Evolutionary conservation across 30 jellyfish, hydroid and myxozoan genomes (phyloP), one percentile per base, ranked within the genome.

Genomic region (Aurelia sp.): DNA sequence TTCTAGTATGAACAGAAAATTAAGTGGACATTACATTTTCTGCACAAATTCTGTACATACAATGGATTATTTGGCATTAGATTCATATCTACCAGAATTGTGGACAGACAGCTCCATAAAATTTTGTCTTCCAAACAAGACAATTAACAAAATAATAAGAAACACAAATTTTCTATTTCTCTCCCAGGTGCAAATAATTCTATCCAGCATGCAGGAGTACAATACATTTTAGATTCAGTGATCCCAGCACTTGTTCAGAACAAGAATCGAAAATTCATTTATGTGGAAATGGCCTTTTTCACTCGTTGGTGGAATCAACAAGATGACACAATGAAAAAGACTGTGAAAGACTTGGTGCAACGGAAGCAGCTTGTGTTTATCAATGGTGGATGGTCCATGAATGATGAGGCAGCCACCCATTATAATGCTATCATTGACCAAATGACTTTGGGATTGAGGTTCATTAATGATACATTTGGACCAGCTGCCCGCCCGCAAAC

Each of bases 371-470:
- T 95, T 44, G 99, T 89, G 79, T 95, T 95, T 70, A 90, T 95
- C 15, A 95, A 90, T 81, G 99, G 99, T 12, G 99, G 99, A 7
- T 95, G 99, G 99, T 95, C 96, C 53, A 95, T 95, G 99, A 95
- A 95, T 69, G 99, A 95, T 57, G 99, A 95, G 68, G 99, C 97
- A 2, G 97, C 99, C 6, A 88, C 99, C 2, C 99, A 95, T 82
- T 95, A 95, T 81, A 95, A 85, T 67, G 99, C 97, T 12, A 95
- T 95, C 20, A 95, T 95, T 51, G 99, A 95, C 58, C 99, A 95
- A 86, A 95, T 95, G 99, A 89, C 99, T 27, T 87, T 89, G 40
- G 99, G 99, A 8, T 74, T 95, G 30, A 83, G 97, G 67, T 95
- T 95, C 69, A 95, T 95, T 21, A 94, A 95, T 62, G 97, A 95